Evolutionary conservation across 2,797 vertebrate species (phyloP), one percentile per base, ranked within the genome.

Genomic region (Sebastes miniatus): DNA sequence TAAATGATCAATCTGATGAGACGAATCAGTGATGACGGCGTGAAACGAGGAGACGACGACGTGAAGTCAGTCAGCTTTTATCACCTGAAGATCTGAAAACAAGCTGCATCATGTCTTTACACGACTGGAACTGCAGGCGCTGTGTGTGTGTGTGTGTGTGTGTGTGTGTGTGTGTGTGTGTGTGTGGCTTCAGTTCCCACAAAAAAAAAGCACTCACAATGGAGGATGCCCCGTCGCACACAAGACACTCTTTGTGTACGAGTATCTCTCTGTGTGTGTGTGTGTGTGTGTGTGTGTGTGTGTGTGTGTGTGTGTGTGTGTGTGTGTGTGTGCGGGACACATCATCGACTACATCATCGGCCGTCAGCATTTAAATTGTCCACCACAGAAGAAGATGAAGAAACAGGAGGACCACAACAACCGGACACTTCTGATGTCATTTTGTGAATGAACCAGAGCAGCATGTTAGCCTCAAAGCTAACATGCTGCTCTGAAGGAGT

Each of bases 101-200:
- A 47, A 47, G 43, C 83, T 81, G 13, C 80, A 75, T 91, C 88
- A 86, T 89, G 89, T 29, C 86, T 83, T 77, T 77, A 90, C 88
- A 83, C 16, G 85, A 87, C 74, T 73, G 62, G 52, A 16, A 52
- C 89, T 87, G 75, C 85, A 39, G 36, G 36, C 36, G 12, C 36
- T 39, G 12, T 39, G 36, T 39, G 36, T 39, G 58, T 77, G 74
- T 68, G 31, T 25, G 65, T 77, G 27, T 29, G 57, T 59, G 77
- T 57, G 66, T 25, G 65, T 25, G 39, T 32, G 25, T 20, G 34
- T 11, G 34, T 32, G 31, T 32, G 31, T 10, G 32, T 31, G 31
- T 31, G 31, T 31, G 31, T 31, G 39, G 2, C 13, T 43, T 14
- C 39, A 31, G 52, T 57, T 82, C 76, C 73, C 73, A 80, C 71